These are phyloP conservation scores for Sardinella longiceps DNA, from an alignment of 2,797 vertebrate genomes.

Conservation along the genomic window DNA sequence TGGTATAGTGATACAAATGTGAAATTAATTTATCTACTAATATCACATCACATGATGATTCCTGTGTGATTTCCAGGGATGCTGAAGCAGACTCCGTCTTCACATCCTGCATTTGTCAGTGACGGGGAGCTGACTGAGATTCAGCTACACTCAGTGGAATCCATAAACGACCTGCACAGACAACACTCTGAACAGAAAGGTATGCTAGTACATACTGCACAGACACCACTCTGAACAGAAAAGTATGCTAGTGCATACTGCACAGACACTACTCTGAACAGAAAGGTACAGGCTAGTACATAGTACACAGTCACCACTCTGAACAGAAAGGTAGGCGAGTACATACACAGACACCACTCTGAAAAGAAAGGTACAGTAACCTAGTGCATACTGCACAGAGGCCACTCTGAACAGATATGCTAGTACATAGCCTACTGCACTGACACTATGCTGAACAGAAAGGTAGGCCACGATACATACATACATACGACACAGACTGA, in stretches of 20 bases:
- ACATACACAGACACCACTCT: no score
- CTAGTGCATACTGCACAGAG: no score
- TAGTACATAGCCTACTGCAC: no score
- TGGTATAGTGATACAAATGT: no score
- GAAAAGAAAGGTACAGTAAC: no score
- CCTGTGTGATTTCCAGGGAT: conserved; percentile 27
- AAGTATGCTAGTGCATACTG: conserved; percentile 32
- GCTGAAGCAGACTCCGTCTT: conserved; percentile 64
- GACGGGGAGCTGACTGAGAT: conserved; percentile 83
- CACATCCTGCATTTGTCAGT: conserved; percentile 70
- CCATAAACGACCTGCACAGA: conserved; percentile 90
- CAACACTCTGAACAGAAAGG: conserved; percentile 54
- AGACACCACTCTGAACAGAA: neutral
- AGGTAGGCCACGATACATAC: no score
- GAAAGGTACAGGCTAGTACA: conserved; percentile 43
- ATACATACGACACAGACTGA: no score
- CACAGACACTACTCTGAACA: neutral
- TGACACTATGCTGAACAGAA: no score
- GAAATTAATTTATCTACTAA: no score
- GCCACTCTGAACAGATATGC: no score
- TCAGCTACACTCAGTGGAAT: conserved; percentile 85
- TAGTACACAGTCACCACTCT: neutral
- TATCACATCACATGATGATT: neutral
- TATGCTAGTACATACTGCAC: neutral
- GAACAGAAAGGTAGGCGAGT: no score